Percentiles rank a stretch among this genome's conserved stretches.
phyloP scores from a whole-genome alignment of 2,888 invertebrate genomes.

The Mycalesis mineus region DNA sequence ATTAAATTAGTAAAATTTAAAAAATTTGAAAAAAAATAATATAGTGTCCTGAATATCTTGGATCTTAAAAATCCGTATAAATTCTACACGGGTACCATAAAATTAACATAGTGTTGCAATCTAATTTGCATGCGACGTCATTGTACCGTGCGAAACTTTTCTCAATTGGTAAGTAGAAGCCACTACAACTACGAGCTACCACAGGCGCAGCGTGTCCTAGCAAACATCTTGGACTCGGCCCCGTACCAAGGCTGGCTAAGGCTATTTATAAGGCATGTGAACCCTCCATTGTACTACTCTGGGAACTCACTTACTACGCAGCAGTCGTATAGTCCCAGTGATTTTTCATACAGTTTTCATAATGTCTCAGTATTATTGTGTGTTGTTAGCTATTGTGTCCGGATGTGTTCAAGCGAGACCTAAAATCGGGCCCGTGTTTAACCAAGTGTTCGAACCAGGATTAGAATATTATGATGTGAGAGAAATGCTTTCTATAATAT shows the following conservation, averaged over 20 bases:
- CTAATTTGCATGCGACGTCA: constrained; percentile 50
- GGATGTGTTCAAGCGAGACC: constrained; percentile 47
- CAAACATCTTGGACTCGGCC: constrained; percentile 59
- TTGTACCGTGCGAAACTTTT: constrained; percentile 71
- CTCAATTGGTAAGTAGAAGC: constrained; percentile 43
- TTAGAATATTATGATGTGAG: constrained; percentile 81
- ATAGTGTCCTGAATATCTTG: too few species aligned
- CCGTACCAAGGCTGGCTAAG: constrained; percentile 69
- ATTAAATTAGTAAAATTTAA: too few species aligned
- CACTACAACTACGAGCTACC: background rate
- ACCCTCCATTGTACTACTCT: constrained; percentile 62
- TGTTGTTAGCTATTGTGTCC: constrained; percentile 45
- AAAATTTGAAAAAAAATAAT: too few species aligned
- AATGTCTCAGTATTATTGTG: constrained; percentile 53
- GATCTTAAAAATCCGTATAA: background rate
- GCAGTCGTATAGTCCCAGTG: constrained; percentile 43
- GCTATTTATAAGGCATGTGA: constrained; percentile 72
- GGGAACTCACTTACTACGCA: constrained; percentile 46
- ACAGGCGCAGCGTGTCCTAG: constrained; percentile 46
- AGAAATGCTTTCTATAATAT: background rate
- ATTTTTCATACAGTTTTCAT: constrained; percentile 27
- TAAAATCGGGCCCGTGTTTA: constrained; percentile 43
- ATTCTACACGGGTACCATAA: constrained; percentile 34
- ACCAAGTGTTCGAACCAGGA: constrained; percentile 64
- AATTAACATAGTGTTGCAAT: constrained; percentile 44